Evolutionary conservation across 2,113 vertebrate genomes (phyloP).

Genomic region (Cheirogaleus medius): DNA sequence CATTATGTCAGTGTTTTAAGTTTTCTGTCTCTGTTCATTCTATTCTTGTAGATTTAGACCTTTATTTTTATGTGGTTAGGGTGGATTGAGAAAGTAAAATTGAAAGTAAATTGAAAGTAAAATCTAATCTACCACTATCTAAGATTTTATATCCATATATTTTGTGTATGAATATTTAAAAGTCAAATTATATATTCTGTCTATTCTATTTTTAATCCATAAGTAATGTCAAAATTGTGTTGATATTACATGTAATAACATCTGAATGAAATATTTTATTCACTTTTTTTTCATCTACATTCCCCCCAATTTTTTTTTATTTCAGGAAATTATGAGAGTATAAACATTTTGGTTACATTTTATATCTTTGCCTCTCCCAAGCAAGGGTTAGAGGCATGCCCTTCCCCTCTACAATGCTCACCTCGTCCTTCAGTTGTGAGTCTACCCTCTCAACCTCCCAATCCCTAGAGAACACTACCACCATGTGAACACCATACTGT

Average conservation of each 20-base stretch:
- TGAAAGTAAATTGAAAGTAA: too few species aligned
- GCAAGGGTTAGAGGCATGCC: too few species aligned
- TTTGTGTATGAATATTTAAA: background rate
- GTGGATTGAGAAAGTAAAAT: background rate
- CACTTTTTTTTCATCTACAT: background rate
- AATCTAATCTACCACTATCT: background rate
- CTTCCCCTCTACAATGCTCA: too few species aligned
- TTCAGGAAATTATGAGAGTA: too few species aligned
- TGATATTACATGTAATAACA: background rate
- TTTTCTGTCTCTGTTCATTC: background rate
- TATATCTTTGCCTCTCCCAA: too few species aligned
- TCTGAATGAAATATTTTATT: background rate
- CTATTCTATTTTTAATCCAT: background rate
- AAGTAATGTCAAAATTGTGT: background rate
- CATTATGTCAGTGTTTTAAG: background rate
- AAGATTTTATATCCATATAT: background rate
- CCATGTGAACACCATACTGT: too few species aligned
- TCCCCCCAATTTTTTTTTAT: too few species aligned
- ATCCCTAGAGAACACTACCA: too few species aligned
- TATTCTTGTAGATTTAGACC: background rate
- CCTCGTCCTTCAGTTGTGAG: too few species aligned
- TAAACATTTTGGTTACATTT: too few species aligned
- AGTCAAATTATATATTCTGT: background rate
- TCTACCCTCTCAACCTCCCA: too few species aligned
- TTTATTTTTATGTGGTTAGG: background rate